Evolutionary conservation across 1,140 invertebrate genomes (phyloP).

Genomic region (Drosophila lacteicornis): DNA sequence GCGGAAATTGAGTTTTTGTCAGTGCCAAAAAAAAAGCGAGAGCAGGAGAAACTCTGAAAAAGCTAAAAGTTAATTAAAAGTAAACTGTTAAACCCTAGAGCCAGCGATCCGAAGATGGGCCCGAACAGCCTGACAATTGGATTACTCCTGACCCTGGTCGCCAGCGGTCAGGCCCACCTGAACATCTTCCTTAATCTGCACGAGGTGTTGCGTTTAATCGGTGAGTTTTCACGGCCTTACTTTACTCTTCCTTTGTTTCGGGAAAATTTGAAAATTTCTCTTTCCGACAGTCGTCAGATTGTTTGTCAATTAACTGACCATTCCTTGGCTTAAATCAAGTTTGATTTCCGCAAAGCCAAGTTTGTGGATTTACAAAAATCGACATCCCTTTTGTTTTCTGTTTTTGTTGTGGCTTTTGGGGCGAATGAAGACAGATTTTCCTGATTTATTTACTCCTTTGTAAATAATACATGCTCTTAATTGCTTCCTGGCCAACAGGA

Average conservation of each 20-base stretch:
- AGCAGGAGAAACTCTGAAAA: slow-evolving; percentile 10
- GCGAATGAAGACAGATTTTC: slow-evolving; percentile 11
- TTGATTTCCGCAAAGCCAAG: slow-evolving; percentile 32
- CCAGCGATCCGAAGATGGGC: slow-evolving; percentile 45
- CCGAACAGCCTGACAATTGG: slow-evolving; percentile 69
- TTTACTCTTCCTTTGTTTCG: not conserved
- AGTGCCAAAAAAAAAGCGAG: slow-evolving; percentile 38
- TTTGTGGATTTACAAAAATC: not conserved
- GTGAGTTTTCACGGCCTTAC: slow-evolving; percentile 65
- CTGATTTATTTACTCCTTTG: slow-evolving; percentile 30
- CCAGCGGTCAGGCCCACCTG: slow-evolving; percentile 70
- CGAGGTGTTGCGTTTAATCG: slow-evolving; percentile 84
- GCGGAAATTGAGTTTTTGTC: slow-evolving; percentile 33
- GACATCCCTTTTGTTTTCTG: slow-evolving; percentile 2
- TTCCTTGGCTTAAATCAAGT: slow-evolving; percentile 15
- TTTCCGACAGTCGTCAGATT: not conserved
- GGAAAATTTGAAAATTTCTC: not conserved
- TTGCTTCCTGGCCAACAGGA: slow-evolving; percentile 6
- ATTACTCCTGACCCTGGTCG: slow-evolving; percentile 72
- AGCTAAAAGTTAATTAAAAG: slow-evolving; percentile 14
- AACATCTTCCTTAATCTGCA: slow-evolving; percentile 85
- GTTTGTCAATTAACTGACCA: slow-evolving; percentile 36
- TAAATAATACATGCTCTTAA: slow-evolving; percentile 32
- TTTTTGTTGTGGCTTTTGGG: slow-evolving; percentile 13
- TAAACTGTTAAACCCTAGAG: not conserved